These are phyloP conservation scores for Cynodonichthys magdalenae DNA, from an alignment of 2,797 vertebrate genomes.

Conservation along the genomic window DNA sequence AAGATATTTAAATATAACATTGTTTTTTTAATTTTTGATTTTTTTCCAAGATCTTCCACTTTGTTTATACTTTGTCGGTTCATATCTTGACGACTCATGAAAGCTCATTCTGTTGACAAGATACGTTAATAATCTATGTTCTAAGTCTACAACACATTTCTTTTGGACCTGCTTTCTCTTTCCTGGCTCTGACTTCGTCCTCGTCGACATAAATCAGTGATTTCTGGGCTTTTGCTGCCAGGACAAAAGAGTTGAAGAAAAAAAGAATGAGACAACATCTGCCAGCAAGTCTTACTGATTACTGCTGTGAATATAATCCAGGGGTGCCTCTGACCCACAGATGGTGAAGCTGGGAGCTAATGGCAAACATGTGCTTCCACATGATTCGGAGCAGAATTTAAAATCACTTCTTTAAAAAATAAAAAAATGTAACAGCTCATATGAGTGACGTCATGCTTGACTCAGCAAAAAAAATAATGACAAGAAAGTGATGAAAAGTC, in stretches of 20 bases:
- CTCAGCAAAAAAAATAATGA: constrained; percentile 12
- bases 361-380: constrained; percentile 54
- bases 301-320: constrained; percentile 33
- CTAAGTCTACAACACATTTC: constrained; percentile 52
- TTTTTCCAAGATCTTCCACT: constrained; percentile 31
- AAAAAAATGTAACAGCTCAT: constrained; percentile 16
- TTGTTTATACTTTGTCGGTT: constrained; percentile 28
- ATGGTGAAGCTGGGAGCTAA: constrained; percentile 41
- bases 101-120: constrained; percentile 24
- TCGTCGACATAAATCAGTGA: constrained; percentile 51
- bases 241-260: constrained; percentile 33
- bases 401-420: constrained; percentile 18
- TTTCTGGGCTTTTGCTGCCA: constrained; percentile 33
- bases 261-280: constrained; percentile 41
- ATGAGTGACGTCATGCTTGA: constrained; percentile 19
- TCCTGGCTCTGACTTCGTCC: constrained; percentile 38
- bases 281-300: constrained; percentile 50
- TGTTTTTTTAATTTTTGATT: constrained; percentile 1
- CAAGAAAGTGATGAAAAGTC: constrained; percentile 10
- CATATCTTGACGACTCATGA: constrained; percentile 57
- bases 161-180: constrained; percentile 48
- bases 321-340: constrained; percentile 39
- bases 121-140: constrained; percentile 33
- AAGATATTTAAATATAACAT: constrained; percentile 14
- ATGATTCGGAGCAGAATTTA: constrained; percentile 24